Evolutionary conservation across 2,113 vertebrate genomes (phyloP).

Genomic region (Eurypyga helias): DNA sequence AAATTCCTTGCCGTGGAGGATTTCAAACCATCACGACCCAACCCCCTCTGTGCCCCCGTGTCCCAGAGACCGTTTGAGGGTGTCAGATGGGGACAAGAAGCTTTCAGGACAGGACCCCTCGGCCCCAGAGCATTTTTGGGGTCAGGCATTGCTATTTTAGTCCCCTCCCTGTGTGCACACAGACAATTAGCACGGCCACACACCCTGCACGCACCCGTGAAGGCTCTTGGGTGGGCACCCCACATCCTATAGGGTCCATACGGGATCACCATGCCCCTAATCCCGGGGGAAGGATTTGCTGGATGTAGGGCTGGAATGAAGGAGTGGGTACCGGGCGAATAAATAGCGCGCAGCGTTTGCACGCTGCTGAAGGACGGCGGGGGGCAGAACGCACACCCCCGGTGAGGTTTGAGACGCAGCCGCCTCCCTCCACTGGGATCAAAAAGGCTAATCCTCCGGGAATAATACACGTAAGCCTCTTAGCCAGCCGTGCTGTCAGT

Average conservation of each 20-base stretch:
- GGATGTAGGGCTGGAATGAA: accelerated
- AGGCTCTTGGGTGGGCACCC: background rate
- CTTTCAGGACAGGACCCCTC: background rate
- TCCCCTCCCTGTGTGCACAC: accelerated
- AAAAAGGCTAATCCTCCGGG: background rate
- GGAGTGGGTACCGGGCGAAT: accelerated
- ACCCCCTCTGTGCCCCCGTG: accelerated
- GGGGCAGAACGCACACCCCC: accelerated
- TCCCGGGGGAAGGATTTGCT: background rate
- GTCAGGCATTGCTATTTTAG: background rate
- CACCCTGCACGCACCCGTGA: accelerated
- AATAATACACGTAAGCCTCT: background rate
- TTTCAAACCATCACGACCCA: accelerated
- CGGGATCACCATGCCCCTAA: background rate
- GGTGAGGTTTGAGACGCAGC: accelerated
- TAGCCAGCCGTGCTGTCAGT: accelerated
- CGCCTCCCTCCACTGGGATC: background rate
- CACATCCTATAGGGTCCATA: background rate
- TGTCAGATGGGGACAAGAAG: accelerated
- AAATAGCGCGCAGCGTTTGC: background rate
- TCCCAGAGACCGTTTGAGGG: background rate
- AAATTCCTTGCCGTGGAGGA: accelerated
- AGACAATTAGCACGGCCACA: accelerated
- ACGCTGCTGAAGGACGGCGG: accelerated
- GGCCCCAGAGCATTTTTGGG: background rate